Base-by-base conservation (phyloP, 2,797 vertebrate genomes). In the Onychomys leucogaster region DNA sequence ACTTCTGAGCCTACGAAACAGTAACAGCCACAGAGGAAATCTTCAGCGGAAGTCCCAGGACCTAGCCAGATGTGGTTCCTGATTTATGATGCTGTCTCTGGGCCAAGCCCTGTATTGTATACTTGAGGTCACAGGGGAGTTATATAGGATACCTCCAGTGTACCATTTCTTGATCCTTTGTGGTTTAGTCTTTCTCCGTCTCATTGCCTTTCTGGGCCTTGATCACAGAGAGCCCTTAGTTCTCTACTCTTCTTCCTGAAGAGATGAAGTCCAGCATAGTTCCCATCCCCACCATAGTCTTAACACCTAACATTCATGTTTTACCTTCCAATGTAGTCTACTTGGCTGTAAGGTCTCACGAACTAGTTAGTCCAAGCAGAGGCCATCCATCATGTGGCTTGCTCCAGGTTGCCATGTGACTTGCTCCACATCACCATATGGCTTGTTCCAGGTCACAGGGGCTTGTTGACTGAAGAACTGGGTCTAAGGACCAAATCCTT, bases 1-100 rank as follows among this genome's bases (percentile, higher is more conserved):
- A 91, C 27, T 91, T 93, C 87, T 88, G 77, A 91, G 75, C 65
- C 34, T 6, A n/a, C 41, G 41, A 91, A 69, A 89, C 49, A 88
- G 80, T 67, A 12, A 76, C 71, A 43, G 43, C 65, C 49, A 69
- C 77, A 71, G 23, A 27, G 23, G 46, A 52, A 94, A 10, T 65
- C 63, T 96, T 93, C 37, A 90, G 32, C 86, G 90, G 52, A 87
- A 34, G 55, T 57, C 77, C 34, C 19, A 14, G 49, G 25, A 27
- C 29, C 49, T 43, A 73, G 76, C 87, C 90, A 76, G 85, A 81
- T 85, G 61, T 80, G 63, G 67, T 84, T 73, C 3, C 25, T 8
- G 9, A 71, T 95, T 69, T 46, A 19, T 77, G 65, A 61, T 81
- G 57, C 52, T 41, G 87, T 16, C 49, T 76, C 41, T 80, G 49